Evolutionary conservation across 2,113 vertebrate genomes (phyloP), one percentile per base, ranked within the genome.

Genomic region (Gadus macrocephalus): DNA sequence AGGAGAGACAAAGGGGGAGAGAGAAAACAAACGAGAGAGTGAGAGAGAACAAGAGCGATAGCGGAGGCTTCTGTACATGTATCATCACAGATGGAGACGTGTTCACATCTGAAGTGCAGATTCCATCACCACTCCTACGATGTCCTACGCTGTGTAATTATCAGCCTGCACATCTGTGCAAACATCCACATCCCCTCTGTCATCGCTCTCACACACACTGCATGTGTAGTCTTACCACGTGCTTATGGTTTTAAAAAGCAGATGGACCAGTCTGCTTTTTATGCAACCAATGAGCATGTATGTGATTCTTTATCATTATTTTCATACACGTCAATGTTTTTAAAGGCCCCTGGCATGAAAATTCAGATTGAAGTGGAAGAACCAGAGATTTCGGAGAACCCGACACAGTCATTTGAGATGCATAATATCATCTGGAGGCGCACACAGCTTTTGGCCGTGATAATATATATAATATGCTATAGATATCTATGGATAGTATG

Each of bases 141-240:
- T 90, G 88, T 86, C 89, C 87, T 85, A 80, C 38, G 74, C 62
- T 64, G 25, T 89, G 86, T 88, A 85, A 85, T 88, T 82, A 87
- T 85, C 87, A 67, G 55, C 75, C 77, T 66, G 83, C 67, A 81
- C 87, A 91, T 89, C 86, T 90, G 89, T 86, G 74, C 76, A 89
- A 89, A 78, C 69, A 65, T 70, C 72, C 84, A 87, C 87, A 87
- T 88, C 85, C 83, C 80, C 77, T 35, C 31, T 67, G 25, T 71
- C 55, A 70, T 63, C 70, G 16, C 19, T 56, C 53, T 69, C 74
- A 73, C 68, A 75, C 75, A 71, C 27, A 31, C n/a, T 68, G 53
- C 15, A 62, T 27, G 22, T 27, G 14, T 25, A 7, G 61, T 27
- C 55, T 16, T 58, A 16, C 15, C 55, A 62, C 28, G 60, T 22